Conservation (phyloP, 2,797 vertebrate genomes). For the Balearica regulorum region DNA sequence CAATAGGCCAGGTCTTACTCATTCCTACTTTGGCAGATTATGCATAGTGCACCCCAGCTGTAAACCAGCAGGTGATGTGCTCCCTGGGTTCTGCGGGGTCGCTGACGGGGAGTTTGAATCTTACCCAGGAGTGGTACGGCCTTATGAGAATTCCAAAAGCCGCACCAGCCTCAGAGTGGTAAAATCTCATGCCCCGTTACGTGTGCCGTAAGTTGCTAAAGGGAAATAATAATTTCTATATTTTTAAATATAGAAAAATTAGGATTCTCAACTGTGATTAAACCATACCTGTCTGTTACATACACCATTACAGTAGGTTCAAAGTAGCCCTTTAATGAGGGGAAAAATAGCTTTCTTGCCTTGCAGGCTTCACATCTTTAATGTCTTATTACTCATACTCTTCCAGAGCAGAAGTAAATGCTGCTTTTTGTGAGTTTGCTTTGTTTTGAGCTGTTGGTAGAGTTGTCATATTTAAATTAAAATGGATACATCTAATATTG, state of each 20-base stretch:
- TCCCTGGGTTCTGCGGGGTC: neutral
- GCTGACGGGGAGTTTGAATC: neutral
- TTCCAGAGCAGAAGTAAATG: neutral
- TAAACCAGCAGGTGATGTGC: neutral
- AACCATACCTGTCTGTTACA: neutral
- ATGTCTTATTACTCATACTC: neutral
- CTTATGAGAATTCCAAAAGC: neutral
- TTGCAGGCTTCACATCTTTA: neutral
- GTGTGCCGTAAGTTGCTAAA: neutral
- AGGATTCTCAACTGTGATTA: neutral
- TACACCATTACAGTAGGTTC: neutral
- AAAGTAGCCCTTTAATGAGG: neutral
- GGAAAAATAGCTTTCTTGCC: neutral
- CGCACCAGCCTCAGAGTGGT: neutral
- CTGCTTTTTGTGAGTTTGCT: neutral
- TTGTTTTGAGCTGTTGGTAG: neutral
- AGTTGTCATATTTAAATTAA: neutral
- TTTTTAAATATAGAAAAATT: neutral
- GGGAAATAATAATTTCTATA: neutral
- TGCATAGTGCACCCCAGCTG: neutral
- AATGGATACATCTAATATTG: neutral
- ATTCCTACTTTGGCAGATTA: neutral
- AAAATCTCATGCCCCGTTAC: neutral
- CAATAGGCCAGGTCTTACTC: neutral
- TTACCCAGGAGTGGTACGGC: accelerated